Evolutionary conservation across 2,797 vertebrate species (phyloP), one percentile per base, ranked within the genome.

Genomic region (Sebastes taczanowskii): DNA sequence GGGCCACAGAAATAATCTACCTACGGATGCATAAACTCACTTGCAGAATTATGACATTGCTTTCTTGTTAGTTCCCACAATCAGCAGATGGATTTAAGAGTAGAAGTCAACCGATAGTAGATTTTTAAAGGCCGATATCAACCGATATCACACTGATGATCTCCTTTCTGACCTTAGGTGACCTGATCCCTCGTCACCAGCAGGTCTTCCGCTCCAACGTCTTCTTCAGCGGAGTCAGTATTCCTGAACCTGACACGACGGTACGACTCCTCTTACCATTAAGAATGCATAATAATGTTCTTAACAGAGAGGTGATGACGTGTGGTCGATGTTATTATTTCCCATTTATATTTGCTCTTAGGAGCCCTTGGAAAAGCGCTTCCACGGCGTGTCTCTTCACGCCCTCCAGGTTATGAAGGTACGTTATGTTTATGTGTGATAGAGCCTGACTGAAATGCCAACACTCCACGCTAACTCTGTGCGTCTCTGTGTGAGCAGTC

Each of bases 331-430:
- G 7, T 68, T 22, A 22, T 25, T 16, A 18, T 35, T 63, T 23
- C 20, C 2, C 4, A 2, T 78, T 60, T 66, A 1, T 79, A 63
- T 42, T 46, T 73, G 20, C 2, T 87, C 4, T 73, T 20, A 97
- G 97, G 97, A 97, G 78, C 96, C 97, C 0, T 84, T 97, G 71
- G 97, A 98, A 84, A 97, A 97, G 84, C 96, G 96, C 70, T 97
- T 96, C 89, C 90, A 93, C 25, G 93, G 90, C 60, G 90, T 84
- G 49, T 92, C 95, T 34, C 87, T 91, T 55, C 76, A 91, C 34
- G 93, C 96, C 64, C 93, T 97, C 66, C 92, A 92, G 60, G 96
- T 98, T 53, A 96, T 97, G 96, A 97, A 97, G 96, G 97, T 97
- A 87, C 61, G 79, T 81, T 65, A 10, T n/a, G 53, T 63, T 60